Conservation (phyloP, 2,113 vertebrate species). For the Anolis carolinensis region DNA sequence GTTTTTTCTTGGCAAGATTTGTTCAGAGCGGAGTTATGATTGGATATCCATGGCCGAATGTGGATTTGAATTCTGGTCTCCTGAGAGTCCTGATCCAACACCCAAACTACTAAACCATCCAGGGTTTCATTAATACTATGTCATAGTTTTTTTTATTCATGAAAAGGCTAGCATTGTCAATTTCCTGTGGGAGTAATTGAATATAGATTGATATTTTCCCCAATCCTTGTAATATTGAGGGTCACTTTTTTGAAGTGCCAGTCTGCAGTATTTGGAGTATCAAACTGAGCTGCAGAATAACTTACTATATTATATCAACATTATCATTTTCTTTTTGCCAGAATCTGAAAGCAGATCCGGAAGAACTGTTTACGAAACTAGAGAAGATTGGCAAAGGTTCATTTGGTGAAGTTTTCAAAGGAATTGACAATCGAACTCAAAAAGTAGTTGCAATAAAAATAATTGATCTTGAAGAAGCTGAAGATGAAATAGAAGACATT, state of each 20-base stretch:
- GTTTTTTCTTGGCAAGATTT: no score
- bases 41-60: no score
- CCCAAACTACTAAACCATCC: no score
- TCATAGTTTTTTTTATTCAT: no score
- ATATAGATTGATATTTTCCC: neutral
- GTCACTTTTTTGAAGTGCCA: neutral
- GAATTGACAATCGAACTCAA: slow-evolving; percentile 97
- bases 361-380: slow-evolving; percentile 94
- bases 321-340: slow-evolving; percentile 59
- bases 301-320: neutral
- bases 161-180: no score
- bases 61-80: no score
- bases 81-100: no score
- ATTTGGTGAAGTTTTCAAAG: slow-evolving; percentile 98
- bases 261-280: neutral
- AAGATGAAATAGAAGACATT: slow-evolving; percentile 98
- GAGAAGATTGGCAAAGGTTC: slow-evolving; percentile 98
- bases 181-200: neutral
- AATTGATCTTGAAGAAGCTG: slow-evolving; percentile 97
- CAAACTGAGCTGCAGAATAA: neutral
- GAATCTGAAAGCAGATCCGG: slow-evolving; percentile 91
- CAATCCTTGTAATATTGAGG: neutral
- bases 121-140: no score
- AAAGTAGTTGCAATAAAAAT: slow-evolving; percentile 99
- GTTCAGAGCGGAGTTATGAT: no score